Percentiles rank a stretch among this genome's conserved stretches.
phyloP scores from a whole-genome alignment of 2,888 invertebrate species.

The Drosophila prostipennis region DNA sequence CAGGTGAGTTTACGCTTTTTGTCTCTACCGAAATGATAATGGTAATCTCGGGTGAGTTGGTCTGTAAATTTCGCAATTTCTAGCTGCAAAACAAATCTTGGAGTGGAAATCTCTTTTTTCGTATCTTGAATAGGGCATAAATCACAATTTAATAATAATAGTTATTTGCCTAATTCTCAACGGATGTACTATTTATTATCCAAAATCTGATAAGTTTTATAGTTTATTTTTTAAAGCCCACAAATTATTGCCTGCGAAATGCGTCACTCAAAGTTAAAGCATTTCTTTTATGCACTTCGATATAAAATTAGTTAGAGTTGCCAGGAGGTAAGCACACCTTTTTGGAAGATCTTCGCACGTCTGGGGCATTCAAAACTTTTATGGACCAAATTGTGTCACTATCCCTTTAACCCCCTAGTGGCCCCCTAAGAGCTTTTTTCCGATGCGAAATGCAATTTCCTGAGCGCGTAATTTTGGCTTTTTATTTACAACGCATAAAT shows the following conservation, averaged over 20 bases:
- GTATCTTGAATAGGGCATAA: background rate
- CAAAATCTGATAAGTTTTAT: slow-evolving; percentile 11
- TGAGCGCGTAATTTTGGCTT: slow-evolving; percentile 40
- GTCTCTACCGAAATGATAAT: background rate
- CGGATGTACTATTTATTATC: slow-evolving; percentile 7
- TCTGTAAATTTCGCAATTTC: no score
- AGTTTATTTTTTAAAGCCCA: background rate
- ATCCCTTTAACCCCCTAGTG: background rate
- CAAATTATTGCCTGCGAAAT: slow-evolving; percentile 12
- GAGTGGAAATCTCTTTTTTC: background rate
- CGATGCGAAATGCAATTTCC: slow-evolving; percentile 43
- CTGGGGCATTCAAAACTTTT: slow-evolving; percentile 66
- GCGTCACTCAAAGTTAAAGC: background rate
- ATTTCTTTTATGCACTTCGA: slow-evolving; percentile 14
- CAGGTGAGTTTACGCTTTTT: slow-evolving; percentile 60
- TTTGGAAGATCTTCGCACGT: slow-evolving; percentile 49
- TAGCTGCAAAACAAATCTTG: no score
- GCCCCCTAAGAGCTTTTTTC: background rate
- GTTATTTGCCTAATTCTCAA: background rate
- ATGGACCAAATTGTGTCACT: slow-evolving; percentile 68
- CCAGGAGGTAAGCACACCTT: slow-evolving; percentile 19
- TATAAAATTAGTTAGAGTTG: slow-evolving; percentile 27
- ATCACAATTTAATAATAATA: background rate
- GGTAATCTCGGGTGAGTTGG: slow-evolving; percentile 45
- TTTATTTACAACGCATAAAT: slow-evolving; percentile 74